Conservation (phyloP, 2,888 invertebrate species). For the Drosophila demipolita region DNA sequence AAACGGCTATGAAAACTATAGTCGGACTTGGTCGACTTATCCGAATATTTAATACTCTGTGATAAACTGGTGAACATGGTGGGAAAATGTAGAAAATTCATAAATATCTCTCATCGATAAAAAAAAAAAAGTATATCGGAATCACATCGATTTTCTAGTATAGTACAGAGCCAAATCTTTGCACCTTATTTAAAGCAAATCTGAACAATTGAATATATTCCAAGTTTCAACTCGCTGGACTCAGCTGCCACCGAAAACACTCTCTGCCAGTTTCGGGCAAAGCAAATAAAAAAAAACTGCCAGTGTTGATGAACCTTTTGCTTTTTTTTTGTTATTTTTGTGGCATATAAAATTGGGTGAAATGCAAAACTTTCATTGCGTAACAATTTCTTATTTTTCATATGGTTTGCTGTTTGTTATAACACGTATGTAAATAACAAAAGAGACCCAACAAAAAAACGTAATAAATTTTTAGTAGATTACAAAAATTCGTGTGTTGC, state of each 20-base stretch:
- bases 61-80: not conserved
- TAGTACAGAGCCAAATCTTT: not conserved
- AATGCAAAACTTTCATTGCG: slow-evolving; percentile 53
- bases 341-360: slow-evolving; percentile 45
- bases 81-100: not conserved
- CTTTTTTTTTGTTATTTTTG: slow-evolving; percentile 13
- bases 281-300: slow-evolving; percentile 10
- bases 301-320: slow-evolving; percentile 21
- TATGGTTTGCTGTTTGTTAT: slow-evolving; percentile 16
- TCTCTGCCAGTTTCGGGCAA: not conserved
- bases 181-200: not conserved
- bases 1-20: not conserved
- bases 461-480: slow-evolving; percentile 75
- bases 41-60: not conserved
- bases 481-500: slow-evolving; percentile 57
- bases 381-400: slow-evolving; percentile 19
- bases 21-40: not conserved
- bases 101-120: not conserved
- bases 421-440: slow-evolving; percentile 56
- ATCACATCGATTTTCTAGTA: not conserved
- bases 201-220: not conserved
- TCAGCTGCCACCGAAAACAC: not conserved
- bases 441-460: slow-evolving; percentile 43
- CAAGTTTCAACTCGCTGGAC: not conserved
- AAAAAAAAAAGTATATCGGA: not conserved